Evolutionary conservation across 2,113 vertebrate species (phyloP).

Genomic region (Tragulus kanchil): DNA sequence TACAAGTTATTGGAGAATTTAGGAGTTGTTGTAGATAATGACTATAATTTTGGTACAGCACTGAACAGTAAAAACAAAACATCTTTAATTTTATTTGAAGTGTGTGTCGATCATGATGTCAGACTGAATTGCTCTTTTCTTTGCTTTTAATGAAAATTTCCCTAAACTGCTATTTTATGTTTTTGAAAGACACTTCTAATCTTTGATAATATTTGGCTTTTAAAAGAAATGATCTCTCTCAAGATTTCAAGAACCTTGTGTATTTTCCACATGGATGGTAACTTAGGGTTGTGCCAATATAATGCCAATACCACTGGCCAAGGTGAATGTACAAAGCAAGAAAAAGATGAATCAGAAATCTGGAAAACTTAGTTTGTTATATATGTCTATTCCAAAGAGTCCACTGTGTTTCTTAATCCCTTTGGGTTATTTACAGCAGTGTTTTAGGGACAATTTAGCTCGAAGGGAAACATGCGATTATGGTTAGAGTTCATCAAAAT

Average conservation of each 20-base stretch:
- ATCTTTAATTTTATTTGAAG: conserved; percentile 58
- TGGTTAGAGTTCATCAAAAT: conserved; percentile 6
- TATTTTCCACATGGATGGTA: background rate
- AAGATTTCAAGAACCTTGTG: conserved; percentile 16
- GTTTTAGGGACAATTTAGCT: background rate
- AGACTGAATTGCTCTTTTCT: conserved; percentile 60
- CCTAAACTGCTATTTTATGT: background rate
- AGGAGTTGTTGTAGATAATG: conserved; percentile 56
- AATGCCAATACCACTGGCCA: background rate
- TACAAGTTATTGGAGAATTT: conserved; percentile 31
- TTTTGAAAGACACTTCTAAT: background rate
- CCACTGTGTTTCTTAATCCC: background rate
- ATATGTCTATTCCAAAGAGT: background rate
- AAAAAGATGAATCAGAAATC: background rate
- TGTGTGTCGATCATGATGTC: background rate
- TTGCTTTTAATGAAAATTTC: conserved; percentile 57
- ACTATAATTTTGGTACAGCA: conserved; percentile 45
- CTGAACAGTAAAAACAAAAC: conserved; percentile 43
- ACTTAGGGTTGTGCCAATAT: conserved; percentile 14
- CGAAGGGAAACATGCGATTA: background rate
- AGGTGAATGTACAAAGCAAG: background rate
- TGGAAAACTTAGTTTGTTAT: background rate
- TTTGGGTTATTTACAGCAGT: background rate
- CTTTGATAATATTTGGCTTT: background rate
- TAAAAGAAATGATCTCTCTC: conserved; percentile 11